phyloP scores from a whole-genome alignment of 2,888 invertebrate species.

The Isoperla grammatica region DNA sequence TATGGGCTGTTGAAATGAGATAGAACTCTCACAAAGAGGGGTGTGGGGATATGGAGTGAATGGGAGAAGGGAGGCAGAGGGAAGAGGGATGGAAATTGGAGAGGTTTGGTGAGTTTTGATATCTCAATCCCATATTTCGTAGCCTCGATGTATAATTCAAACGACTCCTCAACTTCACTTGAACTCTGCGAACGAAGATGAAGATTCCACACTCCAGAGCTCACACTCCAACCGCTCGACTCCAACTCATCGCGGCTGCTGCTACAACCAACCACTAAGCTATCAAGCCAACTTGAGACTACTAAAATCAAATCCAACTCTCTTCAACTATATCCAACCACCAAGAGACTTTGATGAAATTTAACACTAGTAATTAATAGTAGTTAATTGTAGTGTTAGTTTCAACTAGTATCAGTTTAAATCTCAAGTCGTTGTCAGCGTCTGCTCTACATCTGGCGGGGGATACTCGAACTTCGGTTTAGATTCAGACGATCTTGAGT shows the following conservation, averaged over 20 bases:
- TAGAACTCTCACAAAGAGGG: background rate
- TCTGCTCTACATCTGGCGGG: too few relatives aligned
- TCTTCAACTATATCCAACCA: too few relatives aligned
- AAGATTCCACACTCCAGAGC: background rate
- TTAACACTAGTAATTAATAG: too few relatives aligned
- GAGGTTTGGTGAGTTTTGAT: constrained; percentile 13
- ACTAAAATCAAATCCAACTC: too few relatives aligned
- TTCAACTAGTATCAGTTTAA: too few relatives aligned
- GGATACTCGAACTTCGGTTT: too few relatives aligned
- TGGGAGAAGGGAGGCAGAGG: background rate
- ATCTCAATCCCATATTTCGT: constrained; percentile 23
- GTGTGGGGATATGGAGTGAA: constrained; percentile 7
- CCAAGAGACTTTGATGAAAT: too few relatives aligned
- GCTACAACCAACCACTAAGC: too few relatives aligned
- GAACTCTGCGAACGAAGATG: constrained; percentile 1
- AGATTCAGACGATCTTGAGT: too few relatives aligned
- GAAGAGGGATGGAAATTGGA: constrained; percentile 7
- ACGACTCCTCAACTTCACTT: constrained; percentile 13
- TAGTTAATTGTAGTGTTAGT: too few relatives aligned
- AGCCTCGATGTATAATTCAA: constrained; percentile 23
- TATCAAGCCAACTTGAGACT: too few relatives aligned
- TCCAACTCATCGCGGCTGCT: background rate
- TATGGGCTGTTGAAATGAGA: background rate
- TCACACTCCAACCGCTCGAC: background rate
- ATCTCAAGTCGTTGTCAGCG: too few relatives aligned